A percentile compares a stretch with the other conserved stretches of the same genome.
These are phyloP conservation scores for Panthera uncia DNA, from an alignment of 2,113 vertebrate genomes.

Conservation along the genomic window DNA sequence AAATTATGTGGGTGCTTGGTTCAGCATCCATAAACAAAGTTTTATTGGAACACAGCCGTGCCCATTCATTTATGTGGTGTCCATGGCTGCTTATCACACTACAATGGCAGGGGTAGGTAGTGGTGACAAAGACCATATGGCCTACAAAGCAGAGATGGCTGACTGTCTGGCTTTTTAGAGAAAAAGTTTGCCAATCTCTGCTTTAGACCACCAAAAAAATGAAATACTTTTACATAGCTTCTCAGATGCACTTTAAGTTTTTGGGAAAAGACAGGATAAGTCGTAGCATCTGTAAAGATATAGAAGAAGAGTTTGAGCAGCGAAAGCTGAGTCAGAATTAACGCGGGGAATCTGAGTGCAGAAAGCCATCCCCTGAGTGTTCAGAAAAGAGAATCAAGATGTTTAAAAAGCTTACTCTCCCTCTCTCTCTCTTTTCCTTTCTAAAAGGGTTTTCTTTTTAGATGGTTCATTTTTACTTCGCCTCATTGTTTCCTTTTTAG, in stretches of 20 bases:
- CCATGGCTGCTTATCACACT: neutral
- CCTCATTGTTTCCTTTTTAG: slow-evolving; percentile 74
- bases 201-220: neutral
- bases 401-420: slow-evolving; percentile 54
- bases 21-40: neutral
- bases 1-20: neutral
- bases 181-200: neutral
- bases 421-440: neutral
- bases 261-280: neutral
- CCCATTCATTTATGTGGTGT: neutral
- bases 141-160: neutral
- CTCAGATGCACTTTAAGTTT: neutral
- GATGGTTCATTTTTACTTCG: slow-evolving; percentile 63
- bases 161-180: neutral
- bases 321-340: neutral
- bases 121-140: neutral
- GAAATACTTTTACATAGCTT: slow-evolving; percentile 25
- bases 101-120: neutral
- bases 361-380: neutral
- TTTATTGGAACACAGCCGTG: neutral
- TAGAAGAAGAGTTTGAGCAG: neutral
- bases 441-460: slow-evolving; percentile 55
- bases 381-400: slow-evolving; percentile 15
- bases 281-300: neutral
- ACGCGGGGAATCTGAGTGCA: neutral